Base-by-base conservation (phyloP, 2,888 invertebrate genomes). In the Philopedon plagiatum region DNA sequence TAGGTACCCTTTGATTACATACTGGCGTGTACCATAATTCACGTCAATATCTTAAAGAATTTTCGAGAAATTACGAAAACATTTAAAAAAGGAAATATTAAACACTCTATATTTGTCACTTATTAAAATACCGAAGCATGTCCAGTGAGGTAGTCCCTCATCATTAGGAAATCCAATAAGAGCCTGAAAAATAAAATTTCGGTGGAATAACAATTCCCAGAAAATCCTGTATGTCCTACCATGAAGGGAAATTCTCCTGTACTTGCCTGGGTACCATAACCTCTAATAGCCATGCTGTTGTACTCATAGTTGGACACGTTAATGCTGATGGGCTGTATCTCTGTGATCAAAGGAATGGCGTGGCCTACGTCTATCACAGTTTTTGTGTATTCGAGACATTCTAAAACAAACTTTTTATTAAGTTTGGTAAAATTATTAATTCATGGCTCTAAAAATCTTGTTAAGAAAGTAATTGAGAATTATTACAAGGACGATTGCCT, bases 181-280 rank as follows among this genome's bases (percentile, higher is more conserved):
- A 23, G 84, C 86, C 86, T 87, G 76, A 73, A 84, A 44, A 19
- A 7, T 23, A 66, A 11, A 39, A 39, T 15, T n/a, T n/a, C n/a
- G n/a, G n/a, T n/a, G n/a, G n/a, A n/a, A n/a, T n/a, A n/a, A n/a
- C n/a, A n/a, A n/a, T n/a, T n/a, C n/a, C n/a, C n/a, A n/a, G n/a
- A n/a, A n/a, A n/a, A n/a, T n/a, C 26, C 26, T 26, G 26, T 26
- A 26, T 26, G 26, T 32, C 29, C 46, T 81, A 91, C 89, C 90
- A 91, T 91, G 72, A 90, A 91, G 0, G 91, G 91, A 79, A 90
- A 91, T 81, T 91, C 90, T 63, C 86, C 86, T 11, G 88, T 86
- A 21, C 78, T 80, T 1, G 89, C 88, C 2, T 88, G 86, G 41
- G 84, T 84, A 0, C 91, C 91, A 0, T 90, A 90, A 7, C 90